These are phyloP conservation scores for Spatula clypeata DNA, from an alignment of 2,797 vertebrate genomes.

Conservation along the genomic window DNA sequence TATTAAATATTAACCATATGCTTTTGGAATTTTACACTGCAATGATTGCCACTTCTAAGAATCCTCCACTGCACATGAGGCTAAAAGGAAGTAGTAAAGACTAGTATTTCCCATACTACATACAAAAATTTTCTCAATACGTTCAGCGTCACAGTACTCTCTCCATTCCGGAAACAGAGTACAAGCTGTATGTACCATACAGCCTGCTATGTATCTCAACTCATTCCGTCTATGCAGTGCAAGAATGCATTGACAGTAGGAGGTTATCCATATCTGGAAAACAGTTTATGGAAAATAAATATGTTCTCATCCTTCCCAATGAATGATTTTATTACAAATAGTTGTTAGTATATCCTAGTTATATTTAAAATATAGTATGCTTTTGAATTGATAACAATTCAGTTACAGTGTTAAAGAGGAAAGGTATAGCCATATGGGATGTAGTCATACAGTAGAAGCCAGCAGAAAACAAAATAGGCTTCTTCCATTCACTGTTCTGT, in stretches of 20 bases:
- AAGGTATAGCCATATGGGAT: not conserved
- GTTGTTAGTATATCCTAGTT: not conserved
- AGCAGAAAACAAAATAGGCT: slow-evolving; percentile 53
- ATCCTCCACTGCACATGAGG: not conserved
- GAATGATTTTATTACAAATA: not conserved
- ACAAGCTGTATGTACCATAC: not conserved
- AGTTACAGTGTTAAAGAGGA: not conserved
- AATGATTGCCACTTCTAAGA: not conserved
- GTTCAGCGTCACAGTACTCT: not conserved
- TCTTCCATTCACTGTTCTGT: slow-evolving; percentile 50
- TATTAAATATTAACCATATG: slow-evolving; percentile 38
- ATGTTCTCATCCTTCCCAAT: not conserved
- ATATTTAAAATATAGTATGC: not conserved
- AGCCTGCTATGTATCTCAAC: not conserved
- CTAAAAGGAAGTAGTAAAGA: not conserved
- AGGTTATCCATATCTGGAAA: not conserved
- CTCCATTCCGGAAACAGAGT: not conserved
- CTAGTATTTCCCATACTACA: not conserved
- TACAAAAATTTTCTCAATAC: not conserved
- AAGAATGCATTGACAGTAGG: not conserved
- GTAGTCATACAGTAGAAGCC: slow-evolving; percentile 41
- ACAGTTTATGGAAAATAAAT: not conserved
- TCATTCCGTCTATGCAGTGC: not conserved
- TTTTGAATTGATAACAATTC: not conserved
- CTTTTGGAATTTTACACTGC: slow-evolving; percentile 36